phyloP scores from a whole-genome alignment of 1,140 invertebrate genomes.

The Dreissena rostriformis region DNA sequence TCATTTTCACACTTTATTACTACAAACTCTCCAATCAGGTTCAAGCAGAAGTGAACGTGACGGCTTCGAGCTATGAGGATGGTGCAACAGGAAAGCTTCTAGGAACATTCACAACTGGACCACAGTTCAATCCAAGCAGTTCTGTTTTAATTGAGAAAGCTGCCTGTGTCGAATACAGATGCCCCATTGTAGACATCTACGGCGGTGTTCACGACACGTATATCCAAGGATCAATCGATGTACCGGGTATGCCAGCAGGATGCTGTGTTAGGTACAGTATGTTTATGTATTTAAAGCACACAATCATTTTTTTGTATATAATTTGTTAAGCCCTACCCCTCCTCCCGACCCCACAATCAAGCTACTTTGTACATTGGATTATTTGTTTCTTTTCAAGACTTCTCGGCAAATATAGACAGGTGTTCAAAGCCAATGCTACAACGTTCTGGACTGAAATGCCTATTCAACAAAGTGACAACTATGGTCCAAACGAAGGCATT shows the following conservation, averaged over 20 bases:
- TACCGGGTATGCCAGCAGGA: neutral
- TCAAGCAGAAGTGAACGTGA: neutral
- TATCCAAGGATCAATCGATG: neutral
- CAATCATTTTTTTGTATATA: too few relatives aligned
- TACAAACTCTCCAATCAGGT: neutral
- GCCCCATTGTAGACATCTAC: neutral
- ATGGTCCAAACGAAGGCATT: slow-evolving; percentile 14
- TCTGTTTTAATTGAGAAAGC: neutral
- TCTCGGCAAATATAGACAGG: too few relatives aligned
- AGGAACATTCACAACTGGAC: slow-evolving; percentile 19
- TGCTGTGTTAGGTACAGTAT: slow-evolving; percentile 32
- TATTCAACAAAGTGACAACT: neutral
- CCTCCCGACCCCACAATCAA: too few relatives aligned
- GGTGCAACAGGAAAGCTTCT: neutral
- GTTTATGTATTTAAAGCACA: too few relatives aligned
- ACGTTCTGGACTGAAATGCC: neutral
- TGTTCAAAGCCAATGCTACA: neutral
- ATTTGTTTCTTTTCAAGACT: too few relatives aligned
- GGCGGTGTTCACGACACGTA: neutral
- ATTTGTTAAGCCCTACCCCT: too few relatives aligned
- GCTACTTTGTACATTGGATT: too few relatives aligned
- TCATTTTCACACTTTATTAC: neutral
- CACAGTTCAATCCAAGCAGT: slow-evolving; percentile 4
- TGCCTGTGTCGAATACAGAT: slow-evolving; percentile 8
- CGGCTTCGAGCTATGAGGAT: neutral